phyloP scores from a whole-genome alignment of 2,113 vertebrate genomes.

The Oryzias celebensis region DNA sequence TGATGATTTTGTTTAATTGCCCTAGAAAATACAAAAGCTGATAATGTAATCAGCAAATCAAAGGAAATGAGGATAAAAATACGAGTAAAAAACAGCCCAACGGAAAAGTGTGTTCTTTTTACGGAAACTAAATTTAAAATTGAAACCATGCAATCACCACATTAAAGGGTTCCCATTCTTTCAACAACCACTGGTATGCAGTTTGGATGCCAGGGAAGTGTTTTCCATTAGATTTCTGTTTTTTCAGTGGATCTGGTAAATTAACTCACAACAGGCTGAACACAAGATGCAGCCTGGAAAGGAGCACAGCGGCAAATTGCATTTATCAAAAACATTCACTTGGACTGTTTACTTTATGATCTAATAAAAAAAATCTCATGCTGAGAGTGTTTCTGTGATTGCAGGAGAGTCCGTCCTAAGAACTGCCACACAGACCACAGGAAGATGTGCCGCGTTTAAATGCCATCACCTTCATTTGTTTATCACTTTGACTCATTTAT shows the following conservation, averaged over 20 bases:
- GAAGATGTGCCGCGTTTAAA: slow-evolving; percentile 64
- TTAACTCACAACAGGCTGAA: slow-evolving; percentile 79
- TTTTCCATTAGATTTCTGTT: slow-evolving; percentile 78
- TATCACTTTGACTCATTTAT: slow-evolving; percentile 57
- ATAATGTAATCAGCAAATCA: slow-evolving; percentile 64
- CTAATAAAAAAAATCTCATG: slow-evolving; percentile 70
- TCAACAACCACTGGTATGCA: slow-evolving; percentile 73
- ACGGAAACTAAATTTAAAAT: slow-evolving; percentile 73
- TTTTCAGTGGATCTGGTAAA: slow-evolving; percentile 79
- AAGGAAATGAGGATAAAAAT: slow-evolving; percentile 69
- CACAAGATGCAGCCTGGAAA: slow-evolving; percentile 77
- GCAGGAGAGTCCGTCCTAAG: slow-evolving; percentile 57
- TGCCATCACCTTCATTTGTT: slow-evolving; percentile 66
- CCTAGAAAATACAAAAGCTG: slow-evolving; percentile 45
- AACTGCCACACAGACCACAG: slow-evolving; percentile 57
- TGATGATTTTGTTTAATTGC: slow-evolving; percentile 37
- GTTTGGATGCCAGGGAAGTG: slow-evolving; percentile 69
- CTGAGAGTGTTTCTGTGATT: slow-evolving; percentile 70
- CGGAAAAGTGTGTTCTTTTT: slow-evolving; percentile 72
- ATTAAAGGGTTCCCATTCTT: slow-evolving; percentile 77
- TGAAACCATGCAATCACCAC: slow-evolving; percentile 77
- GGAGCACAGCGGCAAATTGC: slow-evolving; percentile 77
- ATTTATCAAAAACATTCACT: slow-evolving; percentile 79
- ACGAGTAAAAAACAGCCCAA: slow-evolving; percentile 38
- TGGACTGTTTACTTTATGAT: slow-evolving; percentile 75